These are phyloP conservation scores for Phortica variegata DNA, from an alignment of 1,140 invertebrate genomes.

Conservation along the genomic window DNA sequence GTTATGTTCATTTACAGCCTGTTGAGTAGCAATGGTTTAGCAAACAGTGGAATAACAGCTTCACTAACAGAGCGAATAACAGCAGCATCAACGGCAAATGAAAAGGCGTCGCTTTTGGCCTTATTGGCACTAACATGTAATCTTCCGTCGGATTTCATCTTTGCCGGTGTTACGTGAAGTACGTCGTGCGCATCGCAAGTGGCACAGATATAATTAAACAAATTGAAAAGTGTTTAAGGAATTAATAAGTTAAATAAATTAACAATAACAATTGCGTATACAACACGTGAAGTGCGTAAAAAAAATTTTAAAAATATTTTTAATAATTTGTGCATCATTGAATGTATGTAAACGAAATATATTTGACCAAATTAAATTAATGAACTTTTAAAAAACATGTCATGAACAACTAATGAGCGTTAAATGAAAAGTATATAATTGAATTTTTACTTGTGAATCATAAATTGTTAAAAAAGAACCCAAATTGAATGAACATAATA, in stretches of 20 bases:
- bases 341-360: not conserved
- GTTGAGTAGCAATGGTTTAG: too few species aligned
- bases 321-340: not conserved
- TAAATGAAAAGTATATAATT: not conserved
- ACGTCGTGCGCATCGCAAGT: conserved; percentile 18
- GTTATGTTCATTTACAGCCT: too few species aligned
- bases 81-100: conserved; percentile 14
- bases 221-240: not conserved
- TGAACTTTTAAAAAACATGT: too few species aligned
- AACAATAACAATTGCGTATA: not conserved
- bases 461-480: not conserved
- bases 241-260: not conserved
- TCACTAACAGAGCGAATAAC: too few species aligned
- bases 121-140: too few species aligned
- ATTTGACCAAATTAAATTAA: not conserved
- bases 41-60: too few species aligned
- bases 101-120: conserved; percentile 9
- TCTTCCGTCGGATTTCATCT: conserved; percentile 33
- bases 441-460: not conserved
- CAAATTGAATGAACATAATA: not conserved
- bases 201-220: not conserved
- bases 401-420: not conserved
- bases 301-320: not conserved
- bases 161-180: conserved; percentile 38
- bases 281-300: not conserved